Evolutionary conservation across 2,888 invertebrate genomes (phyloP).

Genomic region (Trachelus stipa): DNA sequence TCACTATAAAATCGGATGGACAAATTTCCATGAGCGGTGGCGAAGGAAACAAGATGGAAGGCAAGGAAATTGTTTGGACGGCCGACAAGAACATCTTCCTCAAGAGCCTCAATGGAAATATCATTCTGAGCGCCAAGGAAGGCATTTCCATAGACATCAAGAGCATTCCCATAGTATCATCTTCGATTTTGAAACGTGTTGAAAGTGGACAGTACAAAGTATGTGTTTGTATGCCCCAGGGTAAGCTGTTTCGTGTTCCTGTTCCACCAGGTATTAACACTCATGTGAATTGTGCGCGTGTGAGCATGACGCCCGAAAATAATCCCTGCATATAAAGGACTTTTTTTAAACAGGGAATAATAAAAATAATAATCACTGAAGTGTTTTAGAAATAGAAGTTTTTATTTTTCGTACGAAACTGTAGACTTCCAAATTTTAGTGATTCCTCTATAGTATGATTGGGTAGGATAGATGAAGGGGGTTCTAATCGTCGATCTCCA

Average conservation of each 20-base stretch:
- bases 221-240: conserved; percentile 91
- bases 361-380: neutral
- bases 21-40: conserved; percentile 80
- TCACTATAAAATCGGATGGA: conserved; percentile 77
- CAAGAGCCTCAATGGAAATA: conserved; percentile 81
- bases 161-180: conserved; percentile 76
- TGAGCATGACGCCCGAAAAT: conserved; percentile 72
- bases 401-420: neutral
- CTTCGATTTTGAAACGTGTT: conserved; percentile 55
- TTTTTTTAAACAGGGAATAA: neutral
- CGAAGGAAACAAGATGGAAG: conserved; percentile 81
- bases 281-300: conserved; percentile 73
- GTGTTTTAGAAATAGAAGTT: neutral
- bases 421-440: neutral
- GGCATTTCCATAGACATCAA: conserved; percentile 80
- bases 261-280: conserved; percentile 71
- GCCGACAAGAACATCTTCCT: conserved; percentile 85
- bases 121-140: conserved; percentile 76
- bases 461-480: neutral
- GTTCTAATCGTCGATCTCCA: neutral
- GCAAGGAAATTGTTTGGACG: conserved; percentile 78
- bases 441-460: neutral
- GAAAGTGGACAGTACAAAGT: conserved; percentile 80
- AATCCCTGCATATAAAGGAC: conserved; percentile 74
- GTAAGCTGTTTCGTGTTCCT: conserved; percentile 83